Conservation (phyloP, 2,113 vertebrate species). For the Limnothrissa miodon region DNA sequence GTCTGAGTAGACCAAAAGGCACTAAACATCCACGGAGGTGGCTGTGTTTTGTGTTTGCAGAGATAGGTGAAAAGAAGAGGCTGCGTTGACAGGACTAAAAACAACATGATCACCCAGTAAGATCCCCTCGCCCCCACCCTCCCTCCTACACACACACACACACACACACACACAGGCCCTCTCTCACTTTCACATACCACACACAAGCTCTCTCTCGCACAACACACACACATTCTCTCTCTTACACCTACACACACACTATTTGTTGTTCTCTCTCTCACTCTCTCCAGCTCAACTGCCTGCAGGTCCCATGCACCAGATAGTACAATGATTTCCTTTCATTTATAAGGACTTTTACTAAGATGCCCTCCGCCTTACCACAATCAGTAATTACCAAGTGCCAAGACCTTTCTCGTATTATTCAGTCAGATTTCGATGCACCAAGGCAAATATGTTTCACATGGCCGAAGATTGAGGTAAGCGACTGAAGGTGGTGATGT, state of each 20-base stretch:
- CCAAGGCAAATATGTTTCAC: not conserved
- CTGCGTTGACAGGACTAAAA: constrained; percentile 62
- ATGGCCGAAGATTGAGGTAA: not conserved
- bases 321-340: not conserved
- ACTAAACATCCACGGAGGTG: constrained; percentile 23
- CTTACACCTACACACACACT: not conserved
- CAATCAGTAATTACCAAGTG: not conserved
- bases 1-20: constrained; percentile 49
- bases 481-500: not conserved
- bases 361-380: not conserved
- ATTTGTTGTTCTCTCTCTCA: not conserved
- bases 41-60: constrained; percentile 38
- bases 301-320: not conserved
- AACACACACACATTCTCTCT: not conserved
- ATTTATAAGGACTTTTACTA: not conserved
- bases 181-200: not conserved
- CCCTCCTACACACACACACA: not conserved
- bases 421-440: not conserved
- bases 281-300: not conserved
- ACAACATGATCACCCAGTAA: constrained; percentile 69
- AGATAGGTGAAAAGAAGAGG: constrained; percentile 30
- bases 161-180: not conserved
- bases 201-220: not conserved
- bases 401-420: not conserved
- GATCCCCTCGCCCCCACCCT: constrained; percentile 11